Conservation (phyloP, 2,888 invertebrate genomes). For the Orthosia gracilis region DNA sequence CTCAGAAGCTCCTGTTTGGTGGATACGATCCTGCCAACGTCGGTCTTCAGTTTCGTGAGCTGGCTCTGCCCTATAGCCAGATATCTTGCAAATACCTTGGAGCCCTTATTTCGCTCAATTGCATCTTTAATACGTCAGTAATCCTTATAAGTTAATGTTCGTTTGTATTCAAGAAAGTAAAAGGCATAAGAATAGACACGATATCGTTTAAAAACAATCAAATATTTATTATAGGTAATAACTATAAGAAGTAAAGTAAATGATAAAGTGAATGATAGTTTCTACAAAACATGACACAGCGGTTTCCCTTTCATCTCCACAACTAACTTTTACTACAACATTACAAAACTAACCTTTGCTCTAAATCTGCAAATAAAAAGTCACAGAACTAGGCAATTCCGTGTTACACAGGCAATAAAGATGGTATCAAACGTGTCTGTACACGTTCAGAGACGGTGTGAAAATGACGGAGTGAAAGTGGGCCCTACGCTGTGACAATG, state of each 20-base stretch:
- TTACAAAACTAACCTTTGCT: slow-evolving; percentile 52
- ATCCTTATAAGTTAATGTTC: too few species aligned
- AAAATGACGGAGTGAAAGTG: slow-evolving; percentile 76
- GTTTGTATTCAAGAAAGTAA: too few species aligned
- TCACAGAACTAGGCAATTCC: slow-evolving; percentile 49
- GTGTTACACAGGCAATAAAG: slow-evolving; percentile 62
- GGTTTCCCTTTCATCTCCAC: slow-evolving; percentile 30
- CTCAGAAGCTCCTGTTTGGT: too few species aligned
- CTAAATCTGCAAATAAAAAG: slow-evolving; percentile 56
- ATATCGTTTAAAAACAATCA: background rate
- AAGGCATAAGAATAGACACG: too few species aligned
- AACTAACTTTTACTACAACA: slow-evolving; percentile 31
- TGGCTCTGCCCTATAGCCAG: too few species aligned
- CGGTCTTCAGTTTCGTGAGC: too few species aligned
- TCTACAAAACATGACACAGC: background rate
- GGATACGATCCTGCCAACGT: too few species aligned
- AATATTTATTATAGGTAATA: background rate
- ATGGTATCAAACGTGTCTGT: slow-evolving; percentile 54
- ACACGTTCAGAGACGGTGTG: slow-evolving; percentile 62
- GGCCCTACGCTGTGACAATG: slow-evolving; percentile 76
- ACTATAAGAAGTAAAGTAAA: too few species aligned
- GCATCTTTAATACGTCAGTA: too few species aligned
- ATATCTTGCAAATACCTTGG: too few species aligned
- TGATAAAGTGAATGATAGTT: too few species aligned
- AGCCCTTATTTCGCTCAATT: too few species aligned